These are phyloP conservation scores for Luffia ferchaultella DNA, from an alignment of 2,888 invertebrate species.

Conservation along the genomic window DNA sequence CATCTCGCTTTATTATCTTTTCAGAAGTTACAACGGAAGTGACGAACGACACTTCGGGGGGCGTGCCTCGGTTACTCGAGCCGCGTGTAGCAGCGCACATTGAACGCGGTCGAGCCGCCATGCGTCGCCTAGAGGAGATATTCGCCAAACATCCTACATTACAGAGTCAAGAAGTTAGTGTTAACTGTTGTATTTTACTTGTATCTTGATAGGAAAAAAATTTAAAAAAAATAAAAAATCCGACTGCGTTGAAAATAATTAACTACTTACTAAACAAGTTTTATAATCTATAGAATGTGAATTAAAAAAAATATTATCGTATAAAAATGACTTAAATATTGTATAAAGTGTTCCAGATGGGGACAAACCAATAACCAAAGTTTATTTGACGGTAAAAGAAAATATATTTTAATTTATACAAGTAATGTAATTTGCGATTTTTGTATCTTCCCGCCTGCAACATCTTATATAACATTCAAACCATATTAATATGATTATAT, in stretches of 20 bases:
- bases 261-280: no score
- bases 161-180: constrained; percentile 72
- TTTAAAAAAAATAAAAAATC: background rate
- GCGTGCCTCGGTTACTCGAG: constrained; percentile 53
- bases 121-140: constrained; percentile 79
- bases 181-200: background rate
- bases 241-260: no score
- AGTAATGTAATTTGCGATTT: no score
- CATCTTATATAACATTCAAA: no score
- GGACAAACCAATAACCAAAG: no score
- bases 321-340: constrained; percentile 13
- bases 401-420: no score
- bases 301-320: constrained; percentile 2
- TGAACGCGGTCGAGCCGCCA: constrained; percentile 77
- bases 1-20: background rate
- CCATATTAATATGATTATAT: no score
- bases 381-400: no score
- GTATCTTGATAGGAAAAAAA: background rate
- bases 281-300: no score
- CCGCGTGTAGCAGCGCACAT: constrained; percentile 78
- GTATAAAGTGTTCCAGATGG: no score
- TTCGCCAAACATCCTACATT: constrained; percentile 79
- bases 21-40: constrained; percentile 9
- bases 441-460: no score
- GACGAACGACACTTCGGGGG: constrained; percentile 9